These are phyloP conservation scores for Orchestia grillus DNA, from an alignment of 1,140 invertebrate species.

Conservation along the genomic window DNA sequence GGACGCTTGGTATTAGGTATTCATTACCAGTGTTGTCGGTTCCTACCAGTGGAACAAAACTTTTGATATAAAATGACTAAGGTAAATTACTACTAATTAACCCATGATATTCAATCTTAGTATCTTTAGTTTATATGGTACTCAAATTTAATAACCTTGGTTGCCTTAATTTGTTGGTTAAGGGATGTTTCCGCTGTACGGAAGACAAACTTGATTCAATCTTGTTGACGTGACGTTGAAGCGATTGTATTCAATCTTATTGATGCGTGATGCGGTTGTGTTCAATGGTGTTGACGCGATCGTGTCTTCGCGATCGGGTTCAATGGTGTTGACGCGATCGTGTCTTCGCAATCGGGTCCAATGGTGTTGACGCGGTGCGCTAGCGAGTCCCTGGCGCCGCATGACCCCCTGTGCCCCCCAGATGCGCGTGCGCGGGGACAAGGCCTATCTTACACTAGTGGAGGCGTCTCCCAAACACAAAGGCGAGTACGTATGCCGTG, in stretches of 20 bases:
- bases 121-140: not conserved
- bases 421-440: constrained; percentile 82
- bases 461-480: constrained; percentile 80
- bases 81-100: not conserved
- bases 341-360: not conserved
- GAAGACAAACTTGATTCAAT: not conserved
- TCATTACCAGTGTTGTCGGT: not conserved
- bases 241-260: too few relatives aligned
- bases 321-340: too few relatives aligned
- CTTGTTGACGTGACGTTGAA: too few relatives aligned
- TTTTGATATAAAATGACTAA: not conserved
- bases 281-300: too few relatives aligned
- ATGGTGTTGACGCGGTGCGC: not conserved
- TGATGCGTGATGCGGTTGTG: too few relatives aligned
- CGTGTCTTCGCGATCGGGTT: too few relatives aligned
- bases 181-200: not conserved
- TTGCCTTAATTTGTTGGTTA: not conserved
- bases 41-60: not conserved
- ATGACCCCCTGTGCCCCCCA: constrained; percentile 70
- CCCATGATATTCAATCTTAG: not conserved
- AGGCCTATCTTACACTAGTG: constrained; percentile 80
- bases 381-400: not conserved
- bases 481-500: constrained; percentile 89
- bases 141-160: not conserved
- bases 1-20: not conserved